Base-by-base conservation (phyloP, 2,113 vertebrate species). In the Riparia riparia region DNA sequence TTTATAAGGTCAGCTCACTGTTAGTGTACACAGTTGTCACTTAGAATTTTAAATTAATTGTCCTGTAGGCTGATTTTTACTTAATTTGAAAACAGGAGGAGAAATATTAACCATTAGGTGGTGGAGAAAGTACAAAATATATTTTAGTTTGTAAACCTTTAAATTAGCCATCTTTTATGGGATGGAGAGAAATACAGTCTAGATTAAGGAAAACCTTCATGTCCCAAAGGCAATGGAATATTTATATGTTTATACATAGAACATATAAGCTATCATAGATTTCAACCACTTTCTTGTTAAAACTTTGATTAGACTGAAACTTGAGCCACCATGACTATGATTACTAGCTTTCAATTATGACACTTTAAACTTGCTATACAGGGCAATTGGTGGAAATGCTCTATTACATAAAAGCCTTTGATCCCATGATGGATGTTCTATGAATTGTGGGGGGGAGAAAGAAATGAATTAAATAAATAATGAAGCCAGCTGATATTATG, bases 321-420 rank as follows among this genome's bases (percentile, higher is more conserved):
- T 74, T 28, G n/a, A 60, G 45, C 57, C 45, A 44, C 53, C 70
- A 19, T 1, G 17, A 22, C 61, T 29, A 2, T n/a, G 49, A 51
- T 76, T 61, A 26, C 14, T 19, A 34, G 50, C 45, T 82, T 88
- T 81, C 54, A 61, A 0, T 63, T 77, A 86, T 58, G 84, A 70
- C 34, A 15, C 34, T 57, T 77, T 21, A 54, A 73, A 90, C 42
- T 71, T 17, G 32, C 56, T 28, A 4, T 60, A 41, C 18, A 51
- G 50, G 70, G 64, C 71, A 42, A 26, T 16, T 61, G 25, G 45
- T 82, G 42, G 74, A 90, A 96, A 82, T 53, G 45, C 29, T 78
- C 16, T 86, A 21, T 90, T 77, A 28, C 61, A 80, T 63, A 81
- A 80, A 95, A 89, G 56, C 49, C 56, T 91, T 93, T 96, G 82